These are phyloP conservation scores for Glaucopsyche alexis DNA, from an alignment of 2,888 invertebrate genomes.

Conservation along the genomic window DNA sequence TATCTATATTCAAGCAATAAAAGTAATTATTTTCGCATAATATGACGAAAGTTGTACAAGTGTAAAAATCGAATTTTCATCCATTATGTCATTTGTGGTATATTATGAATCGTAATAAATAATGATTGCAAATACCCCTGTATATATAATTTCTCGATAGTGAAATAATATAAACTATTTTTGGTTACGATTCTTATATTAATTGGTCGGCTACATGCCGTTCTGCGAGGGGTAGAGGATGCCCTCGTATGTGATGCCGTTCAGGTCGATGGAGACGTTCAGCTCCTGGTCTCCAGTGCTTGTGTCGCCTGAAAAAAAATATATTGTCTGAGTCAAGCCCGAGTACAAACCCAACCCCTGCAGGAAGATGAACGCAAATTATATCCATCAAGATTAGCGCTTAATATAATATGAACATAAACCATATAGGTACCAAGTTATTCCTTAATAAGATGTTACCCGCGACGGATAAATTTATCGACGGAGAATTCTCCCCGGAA, in stretches of 20 bases:
- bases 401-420: no score
- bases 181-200: conserved; percentile 28
- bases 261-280: conserved; percentile 96
- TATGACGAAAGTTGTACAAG: background rate
- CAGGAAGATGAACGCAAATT: no score
- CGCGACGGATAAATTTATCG: no score
- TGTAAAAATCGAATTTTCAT: conserved; percentile 3
- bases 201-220: conserved; percentile 44
- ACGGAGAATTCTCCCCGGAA: no score
- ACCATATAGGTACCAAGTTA: no score
- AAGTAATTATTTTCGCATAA: background rate
- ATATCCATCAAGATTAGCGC: no score
- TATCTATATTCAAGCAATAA: background rate
- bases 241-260: conserved; percentile 97
- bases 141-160: conserved; percentile 16
- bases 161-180: conserved; percentile 21
- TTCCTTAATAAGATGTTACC: no score
- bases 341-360: no score
- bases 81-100: background rate
- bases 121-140: conserved; percentile 27
- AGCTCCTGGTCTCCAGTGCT: conserved; percentile 92
- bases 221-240: conserved; percentile 85
- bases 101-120: conserved; percentile 18
- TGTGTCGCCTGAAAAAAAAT: conserved; percentile 84
- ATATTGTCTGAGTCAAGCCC: no score